Evolutionary conservation across 2,888 invertebrate genomes (phyloP), one percentile per base, ranked within the genome.

Genomic region (Ormyrus thymus): DNA sequence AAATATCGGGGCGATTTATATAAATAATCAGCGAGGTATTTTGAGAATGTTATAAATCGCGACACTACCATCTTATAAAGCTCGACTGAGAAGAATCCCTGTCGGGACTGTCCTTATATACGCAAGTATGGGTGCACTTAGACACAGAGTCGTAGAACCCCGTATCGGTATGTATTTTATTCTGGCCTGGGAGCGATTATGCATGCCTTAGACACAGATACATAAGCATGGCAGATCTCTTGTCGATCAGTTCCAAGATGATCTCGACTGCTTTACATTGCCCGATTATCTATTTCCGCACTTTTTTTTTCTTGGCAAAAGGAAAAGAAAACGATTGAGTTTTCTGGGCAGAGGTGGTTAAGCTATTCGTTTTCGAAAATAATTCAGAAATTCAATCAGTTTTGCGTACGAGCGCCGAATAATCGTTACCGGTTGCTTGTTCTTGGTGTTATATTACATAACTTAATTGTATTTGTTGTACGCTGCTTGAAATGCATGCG

Each of bases 131-230:
- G 13, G 43, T 58, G 11, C 55, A 51, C 61, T 51, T 58, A 45
- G 7, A 56, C n/a, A 43, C 8, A 46, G 7, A 29, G 29, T 8
- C 8, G 11, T 50, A 61, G 45, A 61, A 61, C 61, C 75, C 77
- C 79, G 79, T 65, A 70, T 69, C 50, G 9, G 69, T 82, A 80
- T 82, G 77, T 81, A 82, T 81, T 82, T 82, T 82, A 80, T 83
- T 81, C 78, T 83, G 61, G 70, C 68, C 76, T 74, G 72, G 53
- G 66, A 68, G 46, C 50, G 46, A 83, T 83, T 84, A 83, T 83
- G 80, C 81, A 83, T 83, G 78, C 81, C 61, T 66, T 13, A 81
- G 76, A 76, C 81, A 81, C 80, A 73, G 80, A 81, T 83, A 81
- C 83, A 83, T 83, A 83, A 61, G 80, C 55, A 55, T 45, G 29